Evolutionary conservation across 2,113 vertebrate genomes (phyloP), one percentile per base, ranked within the genome.

Genomic region (Bubo blakistoni): DNA sequence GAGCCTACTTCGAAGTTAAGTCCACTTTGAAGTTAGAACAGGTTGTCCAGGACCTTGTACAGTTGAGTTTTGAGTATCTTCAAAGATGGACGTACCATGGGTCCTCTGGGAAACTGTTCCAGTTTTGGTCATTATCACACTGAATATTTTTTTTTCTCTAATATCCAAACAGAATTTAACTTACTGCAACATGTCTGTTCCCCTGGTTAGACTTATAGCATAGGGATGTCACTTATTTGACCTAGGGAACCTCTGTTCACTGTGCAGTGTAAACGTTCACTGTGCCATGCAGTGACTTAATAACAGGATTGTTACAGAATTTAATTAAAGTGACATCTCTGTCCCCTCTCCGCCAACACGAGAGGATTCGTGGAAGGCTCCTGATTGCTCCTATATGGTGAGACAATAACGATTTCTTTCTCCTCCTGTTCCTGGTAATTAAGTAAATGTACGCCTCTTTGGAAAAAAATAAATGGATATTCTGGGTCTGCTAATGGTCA

Each of bases 1-100:
- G 47, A 7, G 2, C 15, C 42, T 79, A 1, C 46, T 70, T 82
- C 0, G 0, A 80, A 79, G 49, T 8, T 74, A 5, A 11, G 6
- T 11, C 40, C 24, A 21, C 19, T 88, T 58, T 51, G 19, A 91
- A 58, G 29, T 51, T 86, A 26, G 11, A 51, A 29, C 4, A 66
- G 6, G 6, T 26, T 20, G 13, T 27, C 74, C 36, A 66, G 46
- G 36, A 25, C 17, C 34, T 82, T 7, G 0, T 36, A 44, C 9
- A 54, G 7, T 7, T 66, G 69, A 54, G 25, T 83, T 91, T 67
- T 47, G 16, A 54, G 27, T 54, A 59, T 58, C 17, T 72, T 9
- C 30, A 69, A 67, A 69, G 54, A 26, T 36, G 44, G 16, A 19
- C 13, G 12, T 26, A 88, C 51, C 22, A 38, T 22, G 67, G 57